Conservation (phyloP, 2,797 vertebrate genomes). For the Synanceia verrucosa region DNA sequence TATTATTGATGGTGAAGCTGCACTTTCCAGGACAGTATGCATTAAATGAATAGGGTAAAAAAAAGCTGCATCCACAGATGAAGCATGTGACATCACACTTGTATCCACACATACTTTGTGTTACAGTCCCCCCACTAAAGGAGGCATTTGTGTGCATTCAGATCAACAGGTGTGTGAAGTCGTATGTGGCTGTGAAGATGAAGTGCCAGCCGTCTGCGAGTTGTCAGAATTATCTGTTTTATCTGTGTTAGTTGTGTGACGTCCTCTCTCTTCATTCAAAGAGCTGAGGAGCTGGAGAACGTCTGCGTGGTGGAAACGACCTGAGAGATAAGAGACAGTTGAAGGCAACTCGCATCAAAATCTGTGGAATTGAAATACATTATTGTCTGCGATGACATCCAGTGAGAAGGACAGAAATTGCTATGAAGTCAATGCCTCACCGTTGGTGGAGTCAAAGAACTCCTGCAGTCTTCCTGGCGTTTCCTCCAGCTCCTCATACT, state of each 20-base stretch:
- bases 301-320: slow-evolving; percentile 92
- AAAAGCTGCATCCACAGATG: not conserved
- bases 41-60: not conserved
- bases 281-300: slow-evolving; percentile 87
- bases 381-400: not conserved
- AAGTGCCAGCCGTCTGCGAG: not conserved
- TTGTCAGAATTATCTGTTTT: slow-evolving; percentile 12
- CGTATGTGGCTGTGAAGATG: slow-evolving; percentile 1
- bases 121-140: not conserved
- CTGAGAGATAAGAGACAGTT: slow-evolving; percentile 70
- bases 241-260: slow-evolving; percentile 55
- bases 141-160: slow-evolving; percentile 2
- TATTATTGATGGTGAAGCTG: not conserved
- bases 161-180: slow-evolving; percentile 46
- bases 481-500: slow-evolving; percentile 93
- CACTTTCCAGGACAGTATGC: not conserved
- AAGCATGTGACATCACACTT: not conserved
- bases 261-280: slow-evolving; percentile 87
- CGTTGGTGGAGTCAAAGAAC: slow-evolving; percentile 92
- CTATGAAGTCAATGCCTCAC: slow-evolving; percentile 75
- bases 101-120: not conserved
- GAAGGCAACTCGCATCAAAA: too few species aligned
- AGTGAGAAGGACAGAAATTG: not conserved
- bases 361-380: too few species aligned
- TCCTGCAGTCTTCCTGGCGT: slow-evolving; percentile 92